Base-by-base conservation (phyloP, 2,113 vertebrate genomes). In the Notothenia rossii region DNA sequence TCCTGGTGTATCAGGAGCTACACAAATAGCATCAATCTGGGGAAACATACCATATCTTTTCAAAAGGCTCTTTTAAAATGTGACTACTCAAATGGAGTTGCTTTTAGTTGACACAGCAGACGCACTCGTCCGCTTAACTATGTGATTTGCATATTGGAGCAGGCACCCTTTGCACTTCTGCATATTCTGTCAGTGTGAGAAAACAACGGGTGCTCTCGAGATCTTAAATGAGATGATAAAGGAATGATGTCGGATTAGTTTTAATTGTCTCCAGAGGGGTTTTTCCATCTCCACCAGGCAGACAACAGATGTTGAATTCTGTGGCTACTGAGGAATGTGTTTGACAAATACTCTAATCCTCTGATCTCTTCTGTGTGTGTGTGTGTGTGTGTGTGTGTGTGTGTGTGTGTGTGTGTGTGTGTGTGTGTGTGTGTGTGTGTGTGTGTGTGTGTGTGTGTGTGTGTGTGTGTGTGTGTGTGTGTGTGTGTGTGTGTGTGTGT, bases 261-360 rank as follows among this genome's bases (percentile, higher is more conserved):
- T 74, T 62, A 75, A 77, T 76, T 72, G 62, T 79, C 71, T 78
- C 59, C 48, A 58, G 33, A 40, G 36, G 29, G 36, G 5, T 40
- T 40, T 40, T 40, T 25, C 64, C 11, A 56, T 70, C 3, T 51
- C 25, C 63, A 58, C 7, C 59, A 7, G 63, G 75, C 29, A 86
- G 84, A 87, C 79, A 64, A 68, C 86, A 91, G 85, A 86, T 89
- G 87, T 84, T 62, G 66, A 75, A 75, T 59, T 85, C 67, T 51
- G 60, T 69, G 66, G 70, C 87, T 84, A 72, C 75, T 75, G 56
- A 82, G 70, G 86, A 89, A 86, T 91, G 65, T 83, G 59, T 66
- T 81, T 69, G 73, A 76, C 75, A 89, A 86, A 87, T 80, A 49
- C 73, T 55, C 64, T 86, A 77, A 91, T 91, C 82, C 87, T 60